phyloP scores from a whole-genome alignment of 2,113 vertebrate genomes.

The Siphamia tubifer region DNA sequence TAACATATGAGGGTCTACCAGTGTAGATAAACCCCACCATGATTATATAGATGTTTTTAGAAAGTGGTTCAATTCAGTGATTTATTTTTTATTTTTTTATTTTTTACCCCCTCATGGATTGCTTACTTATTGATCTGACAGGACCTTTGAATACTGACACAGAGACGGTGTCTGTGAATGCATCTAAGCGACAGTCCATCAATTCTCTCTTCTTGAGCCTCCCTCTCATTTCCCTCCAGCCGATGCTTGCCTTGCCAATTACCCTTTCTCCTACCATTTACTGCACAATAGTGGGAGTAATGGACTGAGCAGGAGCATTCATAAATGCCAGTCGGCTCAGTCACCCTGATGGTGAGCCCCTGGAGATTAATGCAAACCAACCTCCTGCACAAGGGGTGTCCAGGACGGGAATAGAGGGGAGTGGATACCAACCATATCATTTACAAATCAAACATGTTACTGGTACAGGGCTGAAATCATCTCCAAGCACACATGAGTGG shows the following conservation, averaged over 20 bases:
- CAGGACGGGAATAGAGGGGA: too few relatives aligned
- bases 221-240: background rate
- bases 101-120: too few relatives aligned
- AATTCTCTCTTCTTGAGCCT: conserved; percentile 10
- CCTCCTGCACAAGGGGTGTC: background rate
- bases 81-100: background rate
- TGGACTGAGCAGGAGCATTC: conserved; percentile 21
- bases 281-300: conserved; percentile 39
- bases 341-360: conserved; percentile 12
- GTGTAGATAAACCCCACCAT: too few relatives aligned
- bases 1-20: too few relatives aligned
- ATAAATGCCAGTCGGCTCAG: conserved; percentile 23
- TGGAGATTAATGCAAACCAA: background rate
- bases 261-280: conserved; percentile 34
- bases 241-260: conserved; percentile 49
- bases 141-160: background rate
- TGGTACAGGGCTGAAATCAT: background rate
- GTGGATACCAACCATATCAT: background rate
- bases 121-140: background rate
- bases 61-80: background rate
- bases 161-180: background rate
- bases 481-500: background rate
- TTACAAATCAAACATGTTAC: background rate
- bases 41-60: background rate
- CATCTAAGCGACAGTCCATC: conserved; percentile 31